These are phyloP conservation scores for Brachionus angularis DNA, from an alignment of 1,140 invertebrate genomes.

Conservation along the genomic window DNA sequence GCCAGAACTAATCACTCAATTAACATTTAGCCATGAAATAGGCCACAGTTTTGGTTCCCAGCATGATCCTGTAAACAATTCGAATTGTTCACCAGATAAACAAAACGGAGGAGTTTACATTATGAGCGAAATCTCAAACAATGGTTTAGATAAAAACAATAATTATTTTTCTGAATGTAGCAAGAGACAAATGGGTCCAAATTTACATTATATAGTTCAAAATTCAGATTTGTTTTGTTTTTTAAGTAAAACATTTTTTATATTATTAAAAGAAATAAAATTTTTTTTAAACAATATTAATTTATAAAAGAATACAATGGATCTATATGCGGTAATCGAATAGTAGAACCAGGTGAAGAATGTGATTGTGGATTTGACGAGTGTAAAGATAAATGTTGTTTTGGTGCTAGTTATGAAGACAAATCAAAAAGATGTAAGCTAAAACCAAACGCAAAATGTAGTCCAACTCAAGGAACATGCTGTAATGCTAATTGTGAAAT, in stretches of 20 bases:
- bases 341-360: slow-evolving; percentile 92
- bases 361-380: slow-evolving; percentile 98
- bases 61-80: slow-evolving; percentile 65
- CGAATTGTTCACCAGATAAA: neutral
- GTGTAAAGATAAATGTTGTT: slow-evolving; percentile 63
- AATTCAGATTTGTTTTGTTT: slow-evolving; percentile 44
- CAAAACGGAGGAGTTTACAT: slow-evolving; percentile 48
- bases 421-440: slow-evolving; percentile 55
- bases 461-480: slow-evolving; percentile 18
- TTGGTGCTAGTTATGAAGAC: slow-evolving; percentile 59
- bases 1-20: slow-evolving; percentile 91
- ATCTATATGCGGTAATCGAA: slow-evolving; percentile 98
- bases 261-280: neutral
- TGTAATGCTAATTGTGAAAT: neutral
- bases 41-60: slow-evolving; percentile 97
- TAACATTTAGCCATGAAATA: slow-evolving; percentile 96
- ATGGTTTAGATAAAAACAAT: slow-evolving; percentile 86
- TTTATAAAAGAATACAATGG: slow-evolving; percentile 60
- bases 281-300: neutral
- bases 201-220: slow-evolving; percentile 62
- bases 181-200: slow-evolving; percentile 61
- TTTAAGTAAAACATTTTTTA: slow-evolving; percentile 62
- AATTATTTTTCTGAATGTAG: slow-evolving; percentile 82
- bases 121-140: slow-evolving; percentile 92
- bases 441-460: slow-evolving; percentile 48